Evolutionary conservation across 2,113 vertebrate genomes (phyloP), one percentile per base, ranked within the genome.

Genomic region (Diadophis punctatus): DNA sequence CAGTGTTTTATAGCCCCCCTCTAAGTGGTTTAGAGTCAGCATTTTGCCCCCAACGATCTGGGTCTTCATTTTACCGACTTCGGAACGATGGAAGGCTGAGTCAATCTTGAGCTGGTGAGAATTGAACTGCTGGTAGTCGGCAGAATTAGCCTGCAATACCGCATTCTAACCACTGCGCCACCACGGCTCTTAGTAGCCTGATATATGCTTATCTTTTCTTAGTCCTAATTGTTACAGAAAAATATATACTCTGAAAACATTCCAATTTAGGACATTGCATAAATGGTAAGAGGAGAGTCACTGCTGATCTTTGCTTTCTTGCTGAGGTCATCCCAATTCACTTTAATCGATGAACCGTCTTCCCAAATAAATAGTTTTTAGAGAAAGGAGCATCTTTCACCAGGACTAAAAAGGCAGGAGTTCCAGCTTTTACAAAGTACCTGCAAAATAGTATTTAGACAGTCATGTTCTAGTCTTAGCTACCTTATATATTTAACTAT

Each of bases 371-470:
- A 94, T 98, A 99, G 92, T 97, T 97, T 96, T 97, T 97, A 5
- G 91, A 97, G 96, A 98, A 99, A 1, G 97, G 51, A 1, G 98
- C 98, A 51, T 8, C 94, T 25, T 98, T 97, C 2, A 97, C 99
- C 95, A 98, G 96, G 11, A 98, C 92, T 86, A 99, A 96, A 95
- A 99, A 98, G 1, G 97, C 96, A 0, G 99, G 99, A 0, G 97
- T 98, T 55, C 98, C 98, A 0, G 97, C 97, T 96, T 99, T 99
- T 12, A 99, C 97, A 52, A 97, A 98, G 95, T 96, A 99, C 97
- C 99, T 99, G 97, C 49, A 87, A 91, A 87, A 97, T 3, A 94
- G 92, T 84, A 94, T 49, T 51, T 91, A 52, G 74, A 55, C 55
- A 92, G 52, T 88, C 94, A 12, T 88, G 90, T 56, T 86, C 48